A percentile compares a stretch with the other conserved stretches of the same genome.
Evolutionary conservation across 2,113 vertebrate species (phyloP).

Genomic region (Glaucidium brasilianum): DNA sequence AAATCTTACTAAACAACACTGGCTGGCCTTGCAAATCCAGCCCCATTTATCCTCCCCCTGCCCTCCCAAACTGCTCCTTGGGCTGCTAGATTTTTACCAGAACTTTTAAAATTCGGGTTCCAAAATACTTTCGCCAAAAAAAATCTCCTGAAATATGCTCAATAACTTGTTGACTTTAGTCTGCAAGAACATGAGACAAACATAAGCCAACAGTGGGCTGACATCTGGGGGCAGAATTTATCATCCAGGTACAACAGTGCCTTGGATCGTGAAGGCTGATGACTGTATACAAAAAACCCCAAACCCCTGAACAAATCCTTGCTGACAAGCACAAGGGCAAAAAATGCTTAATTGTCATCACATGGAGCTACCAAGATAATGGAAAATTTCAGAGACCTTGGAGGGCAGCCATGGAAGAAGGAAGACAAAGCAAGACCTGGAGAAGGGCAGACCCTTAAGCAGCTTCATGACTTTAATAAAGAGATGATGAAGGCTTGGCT

Average conservation of each 20-base stretch:
- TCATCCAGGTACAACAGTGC: neutral
- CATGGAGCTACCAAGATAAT: neutral
- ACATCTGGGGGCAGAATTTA: neutral
- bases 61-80: neutral
- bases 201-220: neutral
- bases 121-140: neutral
- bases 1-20: neutral
- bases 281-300: neutral
- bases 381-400: constrained; percentile 40
- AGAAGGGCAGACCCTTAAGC: neutral
- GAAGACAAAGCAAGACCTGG: neutral
- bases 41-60: neutral
- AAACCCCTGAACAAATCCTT: neutral
- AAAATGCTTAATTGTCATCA: constrained; percentile 6
- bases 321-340: constrained; percentile 2
- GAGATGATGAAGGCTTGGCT: neutral
- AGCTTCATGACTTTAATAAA: neutral
- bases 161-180: neutral
- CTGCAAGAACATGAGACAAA: neutral
- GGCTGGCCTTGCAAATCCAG: neutral
- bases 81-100: neutral
- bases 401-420: neutral
- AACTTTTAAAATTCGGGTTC: neutral
- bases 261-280: neutral
- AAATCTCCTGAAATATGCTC: neutral